Evolutionary conservation across 2,797 vertebrate species (phyloP).

Genomic region (Girardinus metallicus): DNA sequence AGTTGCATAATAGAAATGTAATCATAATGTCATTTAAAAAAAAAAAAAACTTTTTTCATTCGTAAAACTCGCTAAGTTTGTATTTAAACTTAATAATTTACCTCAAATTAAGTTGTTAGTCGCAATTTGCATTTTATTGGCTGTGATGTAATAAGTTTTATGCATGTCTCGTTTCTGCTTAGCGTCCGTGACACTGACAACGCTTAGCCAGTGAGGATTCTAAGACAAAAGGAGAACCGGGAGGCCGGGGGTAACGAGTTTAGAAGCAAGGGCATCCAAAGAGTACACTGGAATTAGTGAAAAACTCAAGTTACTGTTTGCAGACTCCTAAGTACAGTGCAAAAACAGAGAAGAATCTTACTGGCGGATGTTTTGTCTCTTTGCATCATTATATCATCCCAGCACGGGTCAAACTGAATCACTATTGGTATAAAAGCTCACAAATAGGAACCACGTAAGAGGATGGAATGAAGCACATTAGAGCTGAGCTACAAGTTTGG

Average conservation of each 20-base stretch:
- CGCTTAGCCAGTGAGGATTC: conserved; percentile 16
- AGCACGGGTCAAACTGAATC: conserved; percentile 27
- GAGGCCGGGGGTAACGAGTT: conserved; percentile 32
- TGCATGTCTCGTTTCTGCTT: background rate
- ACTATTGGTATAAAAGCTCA: conserved; percentile 18
- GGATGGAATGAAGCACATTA: conserved; percentile 2
- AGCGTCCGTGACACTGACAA: conserved; percentile 12
- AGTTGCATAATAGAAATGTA: conserved; percentile 10
- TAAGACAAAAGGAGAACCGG: conserved; percentile 31
- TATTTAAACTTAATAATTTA: background rate
- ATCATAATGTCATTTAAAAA: background rate
- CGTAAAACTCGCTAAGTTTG: background rate
- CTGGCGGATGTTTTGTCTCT: conserved; percentile 14
- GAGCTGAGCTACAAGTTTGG: conserved; percentile 21
- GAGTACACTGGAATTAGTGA: conserved; percentile 28
- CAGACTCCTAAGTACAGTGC: background rate
- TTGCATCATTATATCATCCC: conserved; percentile 17
- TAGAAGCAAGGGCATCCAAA: conserved; percentile 38
- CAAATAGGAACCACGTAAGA: background rate
- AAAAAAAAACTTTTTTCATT: too few relatives aligned
- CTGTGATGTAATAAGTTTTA: background rate
- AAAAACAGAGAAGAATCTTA: background rate
- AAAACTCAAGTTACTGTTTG: conserved; percentile 5
- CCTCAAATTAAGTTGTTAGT: background rate
- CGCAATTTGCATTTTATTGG: background rate